Percentiles rank a stretch among this genome's conserved stretches.
Conservation (phyloP, 37 sponge, comb jelly and placozoan species). For the Ianthella basta region DNA sequence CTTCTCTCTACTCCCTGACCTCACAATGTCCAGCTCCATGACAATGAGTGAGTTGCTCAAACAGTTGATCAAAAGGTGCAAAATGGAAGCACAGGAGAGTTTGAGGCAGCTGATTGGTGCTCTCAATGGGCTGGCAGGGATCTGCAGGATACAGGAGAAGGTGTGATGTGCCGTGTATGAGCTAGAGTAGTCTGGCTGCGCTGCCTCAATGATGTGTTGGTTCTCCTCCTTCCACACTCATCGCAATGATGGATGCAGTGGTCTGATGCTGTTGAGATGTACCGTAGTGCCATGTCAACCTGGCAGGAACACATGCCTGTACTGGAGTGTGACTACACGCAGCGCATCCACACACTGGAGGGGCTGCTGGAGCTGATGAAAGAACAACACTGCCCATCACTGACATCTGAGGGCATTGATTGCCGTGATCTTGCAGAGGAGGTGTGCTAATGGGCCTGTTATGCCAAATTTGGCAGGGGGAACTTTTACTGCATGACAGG, state of each 20-base stretch:
- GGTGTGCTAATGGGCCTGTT: neutral
- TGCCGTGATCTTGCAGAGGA: neutral
- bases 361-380: constrained; percentile 63
- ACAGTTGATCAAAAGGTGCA: constrained; percentile 65
- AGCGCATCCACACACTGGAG: constrained; percentile 86
- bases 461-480: neutral
- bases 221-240: neutral
- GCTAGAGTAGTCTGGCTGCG: constrained; percentile 1
- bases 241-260: constrained; percentile 17
- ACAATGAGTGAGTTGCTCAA: constrained; percentile 73
- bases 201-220: neutral
- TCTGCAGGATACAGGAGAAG: constrained; percentile 47
- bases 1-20: neutral
- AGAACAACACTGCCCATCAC: neutral
- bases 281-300: constrained; percentile 64
- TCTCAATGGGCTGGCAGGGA: constrained; percentile 76
- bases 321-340: constrained; percentile 65
- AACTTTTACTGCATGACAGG: no score
- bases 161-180: constrained; percentile 25
- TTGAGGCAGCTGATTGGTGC: constrained; percentile 61
- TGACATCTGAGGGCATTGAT: neutral
- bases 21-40: constrained; percentile 39
- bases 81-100: constrained; percentile 58
- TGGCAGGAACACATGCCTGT: constrained; percentile 60
- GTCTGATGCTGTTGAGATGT: constrained; percentile 43